These are phyloP conservation scores for Magallana gigas DNA, from an alignment of 1,140 invertebrate genomes.

Conservation along the genomic window DNA sequence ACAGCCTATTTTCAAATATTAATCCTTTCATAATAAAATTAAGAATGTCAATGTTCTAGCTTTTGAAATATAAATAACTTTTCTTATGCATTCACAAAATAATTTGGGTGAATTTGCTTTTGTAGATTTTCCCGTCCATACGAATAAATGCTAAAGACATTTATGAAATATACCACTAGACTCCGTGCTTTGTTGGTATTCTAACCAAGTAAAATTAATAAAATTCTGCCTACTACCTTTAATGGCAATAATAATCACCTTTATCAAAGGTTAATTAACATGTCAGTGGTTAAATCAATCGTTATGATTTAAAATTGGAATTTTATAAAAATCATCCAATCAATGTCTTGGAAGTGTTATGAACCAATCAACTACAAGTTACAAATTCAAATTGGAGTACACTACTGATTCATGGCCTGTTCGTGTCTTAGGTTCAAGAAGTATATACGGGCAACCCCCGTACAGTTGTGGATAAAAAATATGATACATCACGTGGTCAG, in stretches of 20 bases:
- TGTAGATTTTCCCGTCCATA: no score
- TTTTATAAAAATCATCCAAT: background rate
- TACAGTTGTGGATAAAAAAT: no score
- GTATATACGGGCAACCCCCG: no score
- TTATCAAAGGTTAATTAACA: conserved; percentile 2
- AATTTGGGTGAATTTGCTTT: no score
- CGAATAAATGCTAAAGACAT: no score
- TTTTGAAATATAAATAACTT: background rate
- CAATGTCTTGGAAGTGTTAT: background rate
- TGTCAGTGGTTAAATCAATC: background rate
- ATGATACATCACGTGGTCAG: no score
- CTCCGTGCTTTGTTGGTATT: background rate
- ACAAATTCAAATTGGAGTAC: background rate
- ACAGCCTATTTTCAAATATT: background rate
- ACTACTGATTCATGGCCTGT: background rate
- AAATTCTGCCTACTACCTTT: background rate
- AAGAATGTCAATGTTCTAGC: background rate
- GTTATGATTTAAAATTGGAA: background rate
- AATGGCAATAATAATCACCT: background rate
- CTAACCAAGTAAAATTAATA: background rate
- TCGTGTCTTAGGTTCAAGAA: no score
- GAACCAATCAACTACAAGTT: background rate
- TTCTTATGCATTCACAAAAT: background rate
- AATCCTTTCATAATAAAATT: background rate
- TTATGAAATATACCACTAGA: no score